Evolutionary conservation across 2,797 vertebrate genomes (phyloP), one percentile per base, ranked within the genome.

Genomic region (Orientallactaga sibirica): DNA sequence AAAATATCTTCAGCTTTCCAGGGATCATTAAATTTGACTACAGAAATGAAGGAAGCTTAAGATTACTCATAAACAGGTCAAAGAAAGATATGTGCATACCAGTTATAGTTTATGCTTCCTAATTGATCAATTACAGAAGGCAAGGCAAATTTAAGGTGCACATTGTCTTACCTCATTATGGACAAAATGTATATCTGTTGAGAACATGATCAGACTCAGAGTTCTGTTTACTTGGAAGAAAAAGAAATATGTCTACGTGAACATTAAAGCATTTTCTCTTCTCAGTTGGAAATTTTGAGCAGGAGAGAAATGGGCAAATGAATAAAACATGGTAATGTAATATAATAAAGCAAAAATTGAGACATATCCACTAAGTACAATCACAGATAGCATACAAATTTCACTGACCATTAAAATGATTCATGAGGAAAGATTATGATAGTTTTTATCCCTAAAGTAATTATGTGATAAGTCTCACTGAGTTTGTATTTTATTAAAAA

Each of bases 291-390:
- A 79, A 88, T 97, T 91, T 95, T 94, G 64, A 95, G 86, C 85
- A 84, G 19, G 78, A 71, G 25, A 93, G 81, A 87, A 95, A 95
- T 91, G 94, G 90, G 64, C 88, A 94, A 84, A 96, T 96, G 94
- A 97, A 97, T 97, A 96, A 96, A 96, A 95, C 86, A 96, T 94
- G 61, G 74, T 93, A 94, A 97, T 96, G 83, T 81, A 95, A 86
- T 90, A 78, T 78, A 96, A 95, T 97, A 95, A 97, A 94, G 76
- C 67, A 95, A 89, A 95, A 93, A 96, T 95, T 43, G 66, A 82
- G 93, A 86, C 91, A 96, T 84, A 95, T 87, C 68, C 85, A 91
- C 88, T 48, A 27, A 90, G 86, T 90, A 96, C 48, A 70, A 93
- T 68, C 91, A 64, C 2, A 84, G 79, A 67, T 89, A 67, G 29